Evolutionary conservation across 2,888 invertebrate species (phyloP), one percentile per base, ranked within the genome.

Genomic region (Mycalesis mineus): DNA sequence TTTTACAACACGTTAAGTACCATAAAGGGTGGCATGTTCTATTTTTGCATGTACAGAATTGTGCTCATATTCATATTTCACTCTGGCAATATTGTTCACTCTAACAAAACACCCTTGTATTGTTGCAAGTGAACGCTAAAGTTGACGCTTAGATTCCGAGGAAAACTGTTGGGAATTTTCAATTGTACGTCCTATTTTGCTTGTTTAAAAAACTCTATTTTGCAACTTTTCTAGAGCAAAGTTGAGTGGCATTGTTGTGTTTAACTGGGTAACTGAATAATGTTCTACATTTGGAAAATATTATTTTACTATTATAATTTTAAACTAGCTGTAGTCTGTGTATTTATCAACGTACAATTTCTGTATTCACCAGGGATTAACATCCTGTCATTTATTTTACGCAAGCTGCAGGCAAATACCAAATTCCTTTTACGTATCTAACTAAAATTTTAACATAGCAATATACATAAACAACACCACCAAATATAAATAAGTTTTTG

Each of bases 31-130:
- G 49, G 52, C 58, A 55, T 53, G 53, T 51, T 58, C 57, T 59
- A 63, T 61, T 56, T 64, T 60, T 64, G 58, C 59, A 61, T 64
- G 50, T 53, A 53, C 59, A 60, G 61, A 66, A 62, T 60, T 56
- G 63, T 63, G 53, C 60, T 58, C 61, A 64, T 64, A 62, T 64
- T 59, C 64, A 64, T 67, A 64, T 66, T 65, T 66, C 65, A 61
- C 62, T 61, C 49, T 45, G 47, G 62, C 66, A 64, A 63, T 61
- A 62, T 63, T 64, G 61, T 63, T 61, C 58, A 51, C 47, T 52
- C 51, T 55, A 65, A 64, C 65, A 66, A 65, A 60, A 64, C 66
- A 57, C 59, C 52, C 60, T 48, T 48, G 64, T 60, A 57, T 57
- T 58, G 60, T 62, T 57, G 58, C 36, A 57, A 45, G 55, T 54